phyloP scores from a whole-genome alignment of 2,797 vertebrate genomes.

The Acanthis flammea region DNA sequence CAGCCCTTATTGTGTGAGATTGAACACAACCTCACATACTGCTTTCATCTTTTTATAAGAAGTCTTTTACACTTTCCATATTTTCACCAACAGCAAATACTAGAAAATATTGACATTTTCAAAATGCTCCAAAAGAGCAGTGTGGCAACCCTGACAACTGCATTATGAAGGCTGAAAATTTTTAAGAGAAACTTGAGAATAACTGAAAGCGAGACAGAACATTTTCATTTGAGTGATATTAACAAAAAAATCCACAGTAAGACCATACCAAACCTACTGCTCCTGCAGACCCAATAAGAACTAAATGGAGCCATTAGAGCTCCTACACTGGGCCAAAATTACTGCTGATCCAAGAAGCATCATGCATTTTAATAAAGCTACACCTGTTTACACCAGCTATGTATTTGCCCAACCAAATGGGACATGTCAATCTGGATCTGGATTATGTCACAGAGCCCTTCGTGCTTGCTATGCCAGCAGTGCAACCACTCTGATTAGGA shows the following conservation, averaged over 20 bases:
- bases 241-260: background rate
- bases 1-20: background rate
- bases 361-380: background rate
- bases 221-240: background rate
- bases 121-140: background rate
- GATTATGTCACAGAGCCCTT: background rate
- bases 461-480: background rate
- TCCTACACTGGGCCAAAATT: background rate
- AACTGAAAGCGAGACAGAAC: conserved; percentile 2
- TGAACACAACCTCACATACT: background rate
- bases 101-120: background rate
- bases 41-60: background rate
- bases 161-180: background rate
- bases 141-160: background rate
- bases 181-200: background rate
- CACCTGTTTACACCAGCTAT: background rate
- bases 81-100: background rate
- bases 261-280: background rate
- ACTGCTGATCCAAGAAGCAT: background rate
- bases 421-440: background rate
- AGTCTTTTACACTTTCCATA: background rate
- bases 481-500: background rate
- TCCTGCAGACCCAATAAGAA: background rate
- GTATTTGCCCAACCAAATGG: background rate
- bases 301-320: background rate